A percentile compares a stretch with the other conserved stretches of the same genome.
These are phyloP conservation scores for Trichonephila clavata DNA, from an alignment of 1,140 invertebrate genomes.

Conservation along the genomic window DNA sequence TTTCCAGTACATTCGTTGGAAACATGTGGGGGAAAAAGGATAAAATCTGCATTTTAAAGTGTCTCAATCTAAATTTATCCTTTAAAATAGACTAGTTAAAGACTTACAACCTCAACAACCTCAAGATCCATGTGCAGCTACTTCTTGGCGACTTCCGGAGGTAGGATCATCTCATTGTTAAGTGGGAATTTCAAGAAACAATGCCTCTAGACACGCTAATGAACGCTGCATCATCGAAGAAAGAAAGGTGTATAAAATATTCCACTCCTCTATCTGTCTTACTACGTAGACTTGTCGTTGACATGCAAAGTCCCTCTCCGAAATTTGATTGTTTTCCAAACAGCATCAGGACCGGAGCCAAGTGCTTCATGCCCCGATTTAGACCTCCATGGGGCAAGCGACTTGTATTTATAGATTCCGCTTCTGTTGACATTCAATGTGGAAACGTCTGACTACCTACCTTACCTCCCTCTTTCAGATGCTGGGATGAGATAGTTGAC, in stretches of 20 bases:
- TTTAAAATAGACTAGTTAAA: too few relatives aligned
- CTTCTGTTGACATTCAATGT: conserved; percentile 39
- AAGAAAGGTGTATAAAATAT: neutral
- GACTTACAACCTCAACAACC: neutral
- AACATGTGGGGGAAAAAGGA: too few relatives aligned
- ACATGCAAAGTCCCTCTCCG: neutral
- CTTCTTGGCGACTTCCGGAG: neutral
- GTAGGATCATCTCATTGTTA: neutral
- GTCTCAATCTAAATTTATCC: too few relatives aligned
- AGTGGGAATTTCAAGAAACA: neutral
- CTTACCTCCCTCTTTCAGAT: neutral
- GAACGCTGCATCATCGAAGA: neutral
- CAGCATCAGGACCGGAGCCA: neutral
- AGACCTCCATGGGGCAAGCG: neutral
- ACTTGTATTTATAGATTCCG: neutral
- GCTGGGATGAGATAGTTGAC: neutral
- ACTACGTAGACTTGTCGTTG: neutral
- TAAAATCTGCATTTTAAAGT: too few relatives aligned
- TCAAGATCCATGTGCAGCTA: neutral
- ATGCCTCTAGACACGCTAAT: neutral
- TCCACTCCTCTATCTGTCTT: neutral
- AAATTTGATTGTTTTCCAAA: conserved; percentile 17
- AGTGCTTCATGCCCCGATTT: neutral
- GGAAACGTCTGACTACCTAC: neutral
- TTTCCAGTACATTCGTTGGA: too few relatives aligned